A percentile compares a stretch with the other conserved stretches of the same genome.
Evolutionary conservation across 2,888 invertebrate genomes (phyloP).

Genomic region (Synanthedon tipuliformis): DNA sequence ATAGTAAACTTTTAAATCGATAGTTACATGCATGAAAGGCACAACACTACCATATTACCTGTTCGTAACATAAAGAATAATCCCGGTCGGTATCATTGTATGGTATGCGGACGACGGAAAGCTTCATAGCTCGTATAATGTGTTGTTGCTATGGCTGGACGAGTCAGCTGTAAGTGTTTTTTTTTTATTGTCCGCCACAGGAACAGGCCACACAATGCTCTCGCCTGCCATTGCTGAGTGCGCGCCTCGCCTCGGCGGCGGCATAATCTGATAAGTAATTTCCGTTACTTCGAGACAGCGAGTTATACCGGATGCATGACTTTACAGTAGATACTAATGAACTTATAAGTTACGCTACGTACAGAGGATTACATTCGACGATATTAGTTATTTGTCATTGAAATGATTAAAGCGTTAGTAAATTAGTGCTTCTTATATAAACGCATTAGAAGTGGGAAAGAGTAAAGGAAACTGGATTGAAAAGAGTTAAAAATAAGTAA

Average conservation of each 20-base stretch:
- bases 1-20: background rate
- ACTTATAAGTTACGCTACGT: too few species aligned
- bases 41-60: conserved; percentile 54
- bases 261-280: conserved; percentile 58
- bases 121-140: conserved; percentile 40
- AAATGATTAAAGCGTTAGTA: too few species aligned
- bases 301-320: conserved; percentile 22
- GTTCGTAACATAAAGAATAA: conserved; percentile 57
- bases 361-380: too few species aligned
- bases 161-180: conserved; percentile 28
- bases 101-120: conserved; percentile 40
- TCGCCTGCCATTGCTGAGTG: conserved; percentile 18
- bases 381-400: too few species aligned
- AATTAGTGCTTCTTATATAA: too few species aligned
- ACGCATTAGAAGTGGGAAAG: too few species aligned
- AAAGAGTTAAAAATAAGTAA: too few species aligned
- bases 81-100: conserved; percentile 52
- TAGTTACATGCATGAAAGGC: conserved; percentile 1
- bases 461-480: too few species aligned
- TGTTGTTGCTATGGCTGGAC: conserved; percentile 28
- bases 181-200: conserved; percentile 20
- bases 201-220: conserved; percentile 8
- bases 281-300: conserved; percentile 44
- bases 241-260: conserved; percentile 16
- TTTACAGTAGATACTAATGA: background rate